Percentiles rank a stretch among this genome's conserved stretches.
Conservation (phyloP, 2,888 invertebrate species). For the Dasysyrphus tricinctus region DNA sequence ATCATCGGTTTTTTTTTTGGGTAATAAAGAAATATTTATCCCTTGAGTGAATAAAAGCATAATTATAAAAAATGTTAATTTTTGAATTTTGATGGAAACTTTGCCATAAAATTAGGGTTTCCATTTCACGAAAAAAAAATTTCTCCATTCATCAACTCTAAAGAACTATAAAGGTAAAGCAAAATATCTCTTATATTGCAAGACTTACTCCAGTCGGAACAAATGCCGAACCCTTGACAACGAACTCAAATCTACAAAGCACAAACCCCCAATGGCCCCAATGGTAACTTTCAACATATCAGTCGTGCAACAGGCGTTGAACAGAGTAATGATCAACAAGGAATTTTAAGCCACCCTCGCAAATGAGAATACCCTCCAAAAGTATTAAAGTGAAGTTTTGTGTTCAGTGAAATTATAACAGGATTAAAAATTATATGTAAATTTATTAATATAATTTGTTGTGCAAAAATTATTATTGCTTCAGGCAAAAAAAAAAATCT, state of each 20-base stretch:
- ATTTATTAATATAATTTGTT: neutral
- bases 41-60: too few relatives aligned
- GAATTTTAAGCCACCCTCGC: neutral
- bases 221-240: neutral
- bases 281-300: conserved; percentile 27
- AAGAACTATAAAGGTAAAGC: too few relatives aligned
- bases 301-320: conserved; percentile 75
- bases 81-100: too few relatives aligned
- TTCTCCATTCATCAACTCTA: too few relatives aligned
- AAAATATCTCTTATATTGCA: neutral
- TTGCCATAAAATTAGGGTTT: too few relatives aligned
- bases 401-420: conserved; percentile 8
- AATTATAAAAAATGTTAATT: too few relatives aligned
- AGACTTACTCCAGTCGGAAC: neutral
- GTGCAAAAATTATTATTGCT: neutral
- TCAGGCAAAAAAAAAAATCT: neutral
- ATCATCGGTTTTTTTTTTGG: too few relatives aligned
- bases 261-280: conserved; percentile 26
- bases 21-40: too few relatives aligned
- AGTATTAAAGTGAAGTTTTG: conserved; percentile 23
- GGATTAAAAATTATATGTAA: conserved; percentile 3
- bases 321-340: conserved; percentile 47
- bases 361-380: conserved; percentile 27
- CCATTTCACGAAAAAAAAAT: too few relatives aligned
- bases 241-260: neutral